Base-by-base conservation (phyloP, 1,140 invertebrate species). In the Brachionus angularis region DNA sequence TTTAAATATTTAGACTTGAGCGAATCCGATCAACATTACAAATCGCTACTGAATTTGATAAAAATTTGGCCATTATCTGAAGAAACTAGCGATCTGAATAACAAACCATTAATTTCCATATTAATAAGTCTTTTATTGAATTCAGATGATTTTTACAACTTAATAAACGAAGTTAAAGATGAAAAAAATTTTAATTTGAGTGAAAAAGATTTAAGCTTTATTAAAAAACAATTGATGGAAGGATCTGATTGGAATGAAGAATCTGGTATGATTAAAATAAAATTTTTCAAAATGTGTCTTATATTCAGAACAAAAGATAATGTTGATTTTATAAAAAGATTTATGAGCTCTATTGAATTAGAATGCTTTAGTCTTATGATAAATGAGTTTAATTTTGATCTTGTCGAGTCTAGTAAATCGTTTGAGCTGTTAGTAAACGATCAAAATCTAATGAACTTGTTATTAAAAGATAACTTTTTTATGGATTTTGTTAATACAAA, bases 41-140 rank as follows among this genome's bases (percentile, higher is more conserved):
- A 12, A 1, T 23, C 62, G 23, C 27, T 67, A 25, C 18, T 46
- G 14, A 67, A 34, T 67, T 50, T 67, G 27, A 10, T 67, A n/a
- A 67, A 67, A 25, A 31, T 47, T 23, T 67, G 62, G 62, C 62
- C 62, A 18, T n/a, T 33, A n/a, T 67, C 47, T 47, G 23, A 23
- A 5, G 53, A 58, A 55, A 16, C 31, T 18, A 34, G n/a, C n/a
- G n/a, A 34, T 55, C 33, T 31, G 21, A 33, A 34, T 39, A 34
- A 58, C 25, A 58, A 58, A 14, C 53, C 53, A 2, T 21, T 58
- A 3, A 58, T 39, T 58, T 12, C 39, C 10, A 58, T 58, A 23
- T 58, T 58, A 25, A 1, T 18, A 12, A 58, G 39, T 39, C 36
- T 58, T 21, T 39, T 58, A 23, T 18, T 21, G 25, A 58, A 58